Evolutionary conservation across 2,888 invertebrate species (phyloP).

Genomic region (Carpatolechia fugitivella): DNA sequence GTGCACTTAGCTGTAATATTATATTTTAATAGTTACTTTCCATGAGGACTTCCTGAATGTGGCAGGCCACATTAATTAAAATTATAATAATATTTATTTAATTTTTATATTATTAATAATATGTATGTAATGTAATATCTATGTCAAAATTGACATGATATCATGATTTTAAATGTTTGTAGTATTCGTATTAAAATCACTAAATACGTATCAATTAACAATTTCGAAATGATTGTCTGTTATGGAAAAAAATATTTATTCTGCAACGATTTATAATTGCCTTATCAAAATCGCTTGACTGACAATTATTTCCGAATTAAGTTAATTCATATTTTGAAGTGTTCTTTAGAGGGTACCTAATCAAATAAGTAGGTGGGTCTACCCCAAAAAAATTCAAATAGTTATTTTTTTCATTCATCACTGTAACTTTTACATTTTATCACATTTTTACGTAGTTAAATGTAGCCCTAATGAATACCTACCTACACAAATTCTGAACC

Average conservation of each 20-base stretch:
- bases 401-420: not conserved
- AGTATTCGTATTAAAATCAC: conserved; percentile 7
- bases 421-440: conserved; percentile 29
- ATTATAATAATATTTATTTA: conserved; percentile 6
- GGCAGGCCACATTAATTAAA: conserved; percentile 39
- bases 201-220: not conserved
- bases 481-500: conserved; percentile 8
- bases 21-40: not conserved
- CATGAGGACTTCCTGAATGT: conserved; percentile 35
- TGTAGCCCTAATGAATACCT: conserved; percentile 24
- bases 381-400: too few species aligned
- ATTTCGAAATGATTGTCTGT: not conserved
- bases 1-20: not conserved
- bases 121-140: not conserved
- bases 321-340: too few species aligned
- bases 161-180: too few species aligned
- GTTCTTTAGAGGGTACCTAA: too few species aligned
- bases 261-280: too few species aligned
- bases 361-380: too few species aligned
- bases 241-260: too few species aligned
- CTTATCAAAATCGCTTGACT: too few species aligned
- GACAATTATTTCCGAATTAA: too few species aligned
- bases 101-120: conserved; percentile 1
- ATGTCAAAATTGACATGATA: conserved; percentile 8
- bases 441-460: conserved; percentile 33